Evolutionary conservation across 2,888 invertebrate genomes (phyloP).

Genomic region (Caenorhabditis virilis): DNA sequence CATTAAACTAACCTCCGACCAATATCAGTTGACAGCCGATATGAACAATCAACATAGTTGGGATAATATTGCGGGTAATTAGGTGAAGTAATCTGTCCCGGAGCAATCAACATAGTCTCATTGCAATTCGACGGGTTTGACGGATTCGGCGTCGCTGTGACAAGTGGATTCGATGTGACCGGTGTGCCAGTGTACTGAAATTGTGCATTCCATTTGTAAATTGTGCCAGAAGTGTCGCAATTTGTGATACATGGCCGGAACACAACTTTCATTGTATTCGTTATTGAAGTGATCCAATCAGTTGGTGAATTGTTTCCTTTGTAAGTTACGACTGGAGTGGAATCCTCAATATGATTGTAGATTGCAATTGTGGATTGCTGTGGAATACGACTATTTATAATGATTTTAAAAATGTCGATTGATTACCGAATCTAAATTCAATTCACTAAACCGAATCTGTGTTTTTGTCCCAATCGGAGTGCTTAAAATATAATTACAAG

Average conservation of each 20-base stretch:
- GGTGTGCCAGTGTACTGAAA: conserved; percentile 13
- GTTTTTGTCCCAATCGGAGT: conserved; percentile 20
- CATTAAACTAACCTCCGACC: conserved; percentile 9
- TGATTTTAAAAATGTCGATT: too few relatives aligned
- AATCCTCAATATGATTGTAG: conserved; percentile 19
- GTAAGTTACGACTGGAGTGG: conserved; percentile 14
- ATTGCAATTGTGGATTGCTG: not conserved
- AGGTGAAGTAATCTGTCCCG: conserved; percentile 29
- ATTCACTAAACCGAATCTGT: conserved; percentile 24
- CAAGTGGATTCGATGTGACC: too few relatives aligned
- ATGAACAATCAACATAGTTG: conserved; percentile 26
- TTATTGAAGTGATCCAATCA: conserved; percentile 28
- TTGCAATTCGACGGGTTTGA: conserved; percentile 32
- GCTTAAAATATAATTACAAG: conserved; percentile 23
- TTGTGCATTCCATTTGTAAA: conserved; percentile 24
- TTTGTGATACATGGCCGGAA: conserved; percentile 26
- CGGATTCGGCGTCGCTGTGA: conserved; percentile 29
- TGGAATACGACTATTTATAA: conserved; percentile 13
- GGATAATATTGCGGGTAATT: conserved; percentile 32
- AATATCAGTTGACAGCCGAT: conserved; percentile 19
- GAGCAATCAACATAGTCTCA: conserved; percentile 14
- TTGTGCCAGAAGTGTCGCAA: conserved; percentile 6
- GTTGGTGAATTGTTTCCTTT: conserved; percentile 13
- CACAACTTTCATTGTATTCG: conserved; percentile 26
- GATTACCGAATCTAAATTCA: conserved; percentile 13